Evolutionary conservation across 2,888 invertebrate species (phyloP), one percentile per base, ranked within the genome.

Genomic region (Metallyticus violacea): DNA sequence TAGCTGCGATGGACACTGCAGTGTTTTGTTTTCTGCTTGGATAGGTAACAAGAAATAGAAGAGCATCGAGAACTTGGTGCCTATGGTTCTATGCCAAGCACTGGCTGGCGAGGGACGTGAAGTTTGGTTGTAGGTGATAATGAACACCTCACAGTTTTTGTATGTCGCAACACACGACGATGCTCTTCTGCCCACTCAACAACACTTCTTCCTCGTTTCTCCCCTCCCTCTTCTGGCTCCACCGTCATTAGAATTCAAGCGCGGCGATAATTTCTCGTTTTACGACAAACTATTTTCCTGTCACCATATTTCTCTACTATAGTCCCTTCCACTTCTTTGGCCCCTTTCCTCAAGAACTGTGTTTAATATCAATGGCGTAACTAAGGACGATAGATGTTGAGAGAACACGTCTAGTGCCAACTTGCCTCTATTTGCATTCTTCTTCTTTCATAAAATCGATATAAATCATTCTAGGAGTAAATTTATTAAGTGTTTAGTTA

Each of bases 271-370:
- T 86, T 86, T 78, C 86, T 86, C 82, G 78, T 86, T 86, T 86
- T 86, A 86, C 86, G 86, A 79, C 82, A 86, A 82, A 82, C 86
- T 81, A 82, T 82, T 86, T 86, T 82, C 86, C 82, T 83, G 86
- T 86, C 86, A 78, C 82, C 86, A 81, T 86, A 86, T 82, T 86
- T 86, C 83, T 83, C 26, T 22, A 26, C 81, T 22, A 27, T 30
- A 26, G 22, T 26, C 1, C 83, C 83, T 26, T 26, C 26, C 26
- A 7, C 40, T 62, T 62, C 83, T 82, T 27, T 76, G 27, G 22
- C 29, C 81, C 25, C 25, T 9, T 9, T 25, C 81, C 81, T 26
- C 27, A 79, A 25, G 40, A 62, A 62, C 15, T 62, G 40, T 6
- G 40, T 62, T 40, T 62, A 62, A 62, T 62, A 62, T 62, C 40